These are phyloP conservation scores for Brachirus orientalis DNA, from an alignment of 2,113 vertebrate genomes.

Conservation along the genomic window DNA sequence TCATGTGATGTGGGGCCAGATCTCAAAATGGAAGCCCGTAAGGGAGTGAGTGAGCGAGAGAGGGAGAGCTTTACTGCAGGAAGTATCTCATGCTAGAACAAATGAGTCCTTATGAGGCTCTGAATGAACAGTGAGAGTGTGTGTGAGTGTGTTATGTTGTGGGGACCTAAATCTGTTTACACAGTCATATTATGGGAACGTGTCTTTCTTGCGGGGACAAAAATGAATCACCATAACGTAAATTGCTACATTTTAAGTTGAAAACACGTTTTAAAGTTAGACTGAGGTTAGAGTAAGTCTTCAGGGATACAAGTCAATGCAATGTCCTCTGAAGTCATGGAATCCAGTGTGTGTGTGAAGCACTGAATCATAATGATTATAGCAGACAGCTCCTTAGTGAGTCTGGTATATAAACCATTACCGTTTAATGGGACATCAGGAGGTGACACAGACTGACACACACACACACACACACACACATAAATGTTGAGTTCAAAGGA, in stretches of 20 bases:
- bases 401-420: conserved; percentile 5
- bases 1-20: conserved; percentile 90
- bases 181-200: no score
- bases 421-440: conserved; percentile 1
- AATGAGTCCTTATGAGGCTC: background rate
- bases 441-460: conserved; percentile 1
- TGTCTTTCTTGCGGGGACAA: no score
- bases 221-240: no score
- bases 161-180: no score
- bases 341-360: background rate
- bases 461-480: background rate
- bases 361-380: conserved; percentile 21
- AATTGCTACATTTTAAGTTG: no score
- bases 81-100: background rate
- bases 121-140: conserved; percentile 2
- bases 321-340: no score
- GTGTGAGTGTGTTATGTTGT: background rate
- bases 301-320: no score
- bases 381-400: conserved; percentile 8
- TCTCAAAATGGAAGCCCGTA: conserved; percentile 52
- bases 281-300: no score
- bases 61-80: background rate
- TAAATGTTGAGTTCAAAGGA: no score
- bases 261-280: no score
- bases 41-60: background rate